Base-by-base conservation (phyloP, 1,140 invertebrate species). In the Drosophila kanapiae region DNA sequence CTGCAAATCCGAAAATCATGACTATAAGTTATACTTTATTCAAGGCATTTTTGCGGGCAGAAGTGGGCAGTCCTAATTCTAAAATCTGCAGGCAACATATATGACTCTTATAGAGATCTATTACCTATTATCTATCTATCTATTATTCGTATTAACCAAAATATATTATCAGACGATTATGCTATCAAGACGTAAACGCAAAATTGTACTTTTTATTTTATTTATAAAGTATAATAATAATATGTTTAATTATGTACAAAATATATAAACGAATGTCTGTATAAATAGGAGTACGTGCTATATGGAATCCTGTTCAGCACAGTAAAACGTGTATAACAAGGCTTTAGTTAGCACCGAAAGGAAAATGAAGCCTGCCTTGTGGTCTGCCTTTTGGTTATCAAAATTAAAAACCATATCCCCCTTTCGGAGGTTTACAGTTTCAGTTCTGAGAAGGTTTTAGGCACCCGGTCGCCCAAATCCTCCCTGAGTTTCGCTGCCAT, bases 401-500 rank as follows among this genome's bases (percentile, higher is more conserved):
- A 14, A 6, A 18, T 45, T 11, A 1, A 37, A 37, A 54, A 23
- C 31, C 49, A 13, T 23, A 18, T 37, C 16, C 2, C 1, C 7
- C 18, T 7, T 23, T 23, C 33, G 13, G 33, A 54, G 23, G 14
- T 3, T 33, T 31, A 56, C 8, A 63, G 14, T 40, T 67, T 60
- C 23, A 75, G n/a, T 33, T 40, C 42, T 35, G 6, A 23, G 43
- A 79, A 80, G 4, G 56, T 62, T 53, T 67, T 54, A 13, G 54
- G 56, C 29, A 74, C 23, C 11, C 38, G 48, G 1, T 64, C 5
- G 1, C 40, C 38, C 42, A 78, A 8, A 6, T 53, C 18, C 8
- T 72, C 27, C 27, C 35, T 61, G 1, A 69, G 94, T 68, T 60
- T 71, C 27, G 75, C 93, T 93, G 59, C 71, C 60, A 76, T 71